Base-by-base conservation (phyloP, 2,888 invertebrate species). In the Nephrotoma appendiculata region DNA sequence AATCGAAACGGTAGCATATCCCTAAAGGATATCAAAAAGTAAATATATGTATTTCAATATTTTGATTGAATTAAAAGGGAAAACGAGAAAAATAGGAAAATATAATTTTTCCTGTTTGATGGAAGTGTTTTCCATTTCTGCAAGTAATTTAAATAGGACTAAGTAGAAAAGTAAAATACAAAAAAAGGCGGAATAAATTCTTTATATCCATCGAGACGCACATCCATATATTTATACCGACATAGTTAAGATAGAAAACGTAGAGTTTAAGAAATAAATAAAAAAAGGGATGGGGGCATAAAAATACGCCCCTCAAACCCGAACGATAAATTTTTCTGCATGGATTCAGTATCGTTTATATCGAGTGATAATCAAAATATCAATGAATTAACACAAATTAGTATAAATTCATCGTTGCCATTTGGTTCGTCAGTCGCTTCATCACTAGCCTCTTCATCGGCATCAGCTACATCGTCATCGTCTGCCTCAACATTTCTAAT, bases 221-320 rank as follows among this genome's bases (percentile, higher is more conserved):
- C 7, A 83, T 31, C 83, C 11, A 83, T 11, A 83, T 9, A 41
- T 41, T n/a, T 6, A 83, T 41, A 43, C 2, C 9, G 11, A 42
- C 5, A 43, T 42, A 42, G n/a, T 11, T 84, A 83, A 42, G 12
- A 84, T 42, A 84, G n/a, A 84, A 42, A 84, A 12, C 84, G 43
- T 42, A 84, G 84, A 7, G 43, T 43, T 85, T 43, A 31, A 85
- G 11, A 15, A 19, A 45, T 11, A 83, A 85, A 15, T 85, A 31
- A 85, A 43, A 87, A 87, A 87, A 83, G 88, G 88, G 86, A 88
- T 88, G 88, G 88, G 88, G 87, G 88, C 87, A 85, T 88, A 87
- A 87, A 87, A 87, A 48, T 86, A 87, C 87, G 86, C 86, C 83
- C 87, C 87, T 86, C 86, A 86, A 84, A 86, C 83, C 87, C 86